Evolutionary conservation across 2,888 invertebrate genomes (phyloP), one percentile per base, ranked within the genome.

Genomic region (Rotaria macrura): DNA sequence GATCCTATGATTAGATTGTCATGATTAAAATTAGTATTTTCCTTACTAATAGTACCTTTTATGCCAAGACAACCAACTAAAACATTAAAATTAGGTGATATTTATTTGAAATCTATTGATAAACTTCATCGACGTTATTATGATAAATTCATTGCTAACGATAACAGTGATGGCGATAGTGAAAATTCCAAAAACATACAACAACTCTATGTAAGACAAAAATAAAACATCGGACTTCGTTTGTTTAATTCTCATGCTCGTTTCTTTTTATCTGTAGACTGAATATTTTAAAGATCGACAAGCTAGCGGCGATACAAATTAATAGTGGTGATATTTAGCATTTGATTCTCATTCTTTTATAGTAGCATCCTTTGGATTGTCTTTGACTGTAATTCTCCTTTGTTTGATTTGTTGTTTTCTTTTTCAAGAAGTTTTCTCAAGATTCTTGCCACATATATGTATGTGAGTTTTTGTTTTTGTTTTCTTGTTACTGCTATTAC

Each of bases 91-190:
- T 72, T 84, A 40, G 85, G 85, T 25, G 84, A 84, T n/a, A 84
- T 84, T 65, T 85, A 85, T 47, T 54, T 85, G 23, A 85, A 85
- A 49, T 85, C 85, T n/a, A 85, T 85, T n/a, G 85, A 85, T 72
- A 38, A 85, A 74, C 84, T 52, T 40, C 72, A 84, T 54, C 40
- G 72, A 84, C 34, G 85, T 54, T 47, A n/a, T n/a, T 85, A 85
- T 84, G 84, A 85, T 17, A 65, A 65, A 65, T 65, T 65, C 14
- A 17, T 65, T 65, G 34, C 34, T 3, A 65, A 65, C 20, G 65
- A 65, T 38, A 65, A 65, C 65, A 65, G 65, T 65, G 65, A 65
- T 34, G 6, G 34, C 17, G 20, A 65, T 65, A 7, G 17, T 65
- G 34, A 65, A 34, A 65, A 34, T 20, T 4, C 17, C 14, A 65